Base-by-base conservation (phyloP, 2,113 vertebrate genomes). In the Macaca mulatta region DNA sequence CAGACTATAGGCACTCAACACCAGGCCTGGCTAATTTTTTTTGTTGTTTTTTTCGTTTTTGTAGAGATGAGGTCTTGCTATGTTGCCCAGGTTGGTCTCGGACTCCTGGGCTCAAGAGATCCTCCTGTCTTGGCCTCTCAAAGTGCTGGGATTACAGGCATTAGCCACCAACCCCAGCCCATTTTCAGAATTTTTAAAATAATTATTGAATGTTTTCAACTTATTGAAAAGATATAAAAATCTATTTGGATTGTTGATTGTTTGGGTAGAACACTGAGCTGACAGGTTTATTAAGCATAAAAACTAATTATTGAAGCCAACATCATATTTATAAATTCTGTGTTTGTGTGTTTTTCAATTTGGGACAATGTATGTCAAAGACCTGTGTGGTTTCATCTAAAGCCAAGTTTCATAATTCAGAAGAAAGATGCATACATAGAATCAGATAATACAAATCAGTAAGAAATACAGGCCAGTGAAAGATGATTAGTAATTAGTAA, bases 321-420 rank as follows among this genome's bases (percentile, higher is more conserved):
- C 70, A 83, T 70, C 59, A 27, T 72, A 86, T 86, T 90, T 83
- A 85, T 77, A 2, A 81, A 67, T 72, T 81, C 30, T 20, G 45
- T 40, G 38, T 45, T 25, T 35, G 1, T n/a, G 32, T 64, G 12
- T 64, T 95, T 88, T 89, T 20, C 17, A 96, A 77, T 77, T 87
- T 64, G 16, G 67, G 55, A 93, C 32, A 43, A 81, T 86, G 96
- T 97, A 45, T 93, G 40, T 94, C 84, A 97, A 97, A 75, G 25
- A 81, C 57, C 92, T 93, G 18, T 4, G 57, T 48, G 69, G 9
- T 50, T 80, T 30, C 69, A 20, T 93, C 88, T 94, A 91, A 90
- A 89, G 86, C 6, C 23, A 83, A 87, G 38, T 97, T 98, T 93
- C 27, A 91, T 64, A 96, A 87, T 35, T 94, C 61, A 90, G 16